Conservation (phyloP, 2,888 invertebrate species). For the Gymnosoma rotundatum region DNA sequence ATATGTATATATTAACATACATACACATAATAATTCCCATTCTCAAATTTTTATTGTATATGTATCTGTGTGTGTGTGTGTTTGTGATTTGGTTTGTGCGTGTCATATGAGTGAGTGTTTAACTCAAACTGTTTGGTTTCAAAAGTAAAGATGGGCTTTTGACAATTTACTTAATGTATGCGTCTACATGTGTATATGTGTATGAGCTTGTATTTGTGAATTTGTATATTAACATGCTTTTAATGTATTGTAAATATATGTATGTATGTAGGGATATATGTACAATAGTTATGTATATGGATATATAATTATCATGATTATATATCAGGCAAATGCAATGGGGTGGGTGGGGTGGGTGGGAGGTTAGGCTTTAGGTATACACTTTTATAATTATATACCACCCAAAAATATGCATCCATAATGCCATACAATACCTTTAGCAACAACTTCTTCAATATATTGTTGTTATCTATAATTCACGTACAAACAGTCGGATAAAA, state of each 20-base stretch:
- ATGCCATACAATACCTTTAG: slow-evolving; percentile 38
- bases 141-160: slow-evolving; percentile 69
- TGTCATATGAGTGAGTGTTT: slow-evolving; percentile 37
- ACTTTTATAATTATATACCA: slow-evolving; percentile 70
- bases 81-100: slow-evolving; percentile 1
- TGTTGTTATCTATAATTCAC: slow-evolving; percentile 49
- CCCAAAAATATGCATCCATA: slow-evolving; percentile 66
- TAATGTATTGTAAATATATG: slow-evolving; percentile 30
- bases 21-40: background rate
- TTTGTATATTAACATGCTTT: slow-evolving; percentile 13
- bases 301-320: slow-evolving; percentile 68
- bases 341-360: background rate
- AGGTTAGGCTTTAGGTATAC: background rate
- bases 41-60: background rate
- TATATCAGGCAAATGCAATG: slow-evolving; percentile 26
- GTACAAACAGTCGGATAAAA: background rate
- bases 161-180: slow-evolving; percentile 67
- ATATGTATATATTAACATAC: too few species aligned
- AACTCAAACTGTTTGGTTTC: slow-evolving; percentile 66
- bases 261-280: background rate
- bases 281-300: background rate
- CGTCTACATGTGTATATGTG: background rate
- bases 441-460: slow-evolving; percentile 35
- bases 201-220: slow-evolving; percentile 29
- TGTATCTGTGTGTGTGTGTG: background rate